phyloP scores from a whole-genome alignment of 2,797 vertebrate genomes.

The Sternotherus odoratus region DNA sequence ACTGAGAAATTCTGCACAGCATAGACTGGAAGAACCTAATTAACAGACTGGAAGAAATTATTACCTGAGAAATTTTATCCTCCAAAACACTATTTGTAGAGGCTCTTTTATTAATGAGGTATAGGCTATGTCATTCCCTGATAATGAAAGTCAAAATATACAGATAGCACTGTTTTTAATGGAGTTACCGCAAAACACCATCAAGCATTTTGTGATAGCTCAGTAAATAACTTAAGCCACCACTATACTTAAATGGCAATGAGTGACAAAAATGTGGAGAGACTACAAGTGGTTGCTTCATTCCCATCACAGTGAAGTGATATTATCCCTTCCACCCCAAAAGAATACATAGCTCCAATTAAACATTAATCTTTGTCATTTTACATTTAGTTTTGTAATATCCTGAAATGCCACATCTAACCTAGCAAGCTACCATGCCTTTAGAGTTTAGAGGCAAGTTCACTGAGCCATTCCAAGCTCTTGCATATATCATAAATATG shows the following conservation, averaged over 20 bases:
- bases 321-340: not conserved
- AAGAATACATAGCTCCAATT: not conserved
- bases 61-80: conserved; percentile 19
- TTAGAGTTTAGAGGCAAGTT: not conserved
- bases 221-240: not conserved
- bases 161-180: not conserved
- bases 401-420: not conserved
- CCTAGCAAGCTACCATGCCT: not conserved
- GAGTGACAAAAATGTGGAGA: not conserved
- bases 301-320: not conserved
- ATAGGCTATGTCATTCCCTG: not conserved
- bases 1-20: not conserved
- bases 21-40: not conserved
- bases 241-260: not conserved
- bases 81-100: conserved; percentile 42
- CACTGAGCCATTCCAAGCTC: not conserved
- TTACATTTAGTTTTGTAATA: not conserved
- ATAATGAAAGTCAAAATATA: not conserved
- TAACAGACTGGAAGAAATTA: conserved; percentile 1
- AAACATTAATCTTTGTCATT: not conserved
- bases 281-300: not conserved
- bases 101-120: conserved; percentile 27
- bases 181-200: not conserved
- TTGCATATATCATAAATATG: not conserved
- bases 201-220: not conserved